phyloP scores from a whole-genome alignment of 2,888 invertebrate genomes.

The Sisyra nigra region DNA sequence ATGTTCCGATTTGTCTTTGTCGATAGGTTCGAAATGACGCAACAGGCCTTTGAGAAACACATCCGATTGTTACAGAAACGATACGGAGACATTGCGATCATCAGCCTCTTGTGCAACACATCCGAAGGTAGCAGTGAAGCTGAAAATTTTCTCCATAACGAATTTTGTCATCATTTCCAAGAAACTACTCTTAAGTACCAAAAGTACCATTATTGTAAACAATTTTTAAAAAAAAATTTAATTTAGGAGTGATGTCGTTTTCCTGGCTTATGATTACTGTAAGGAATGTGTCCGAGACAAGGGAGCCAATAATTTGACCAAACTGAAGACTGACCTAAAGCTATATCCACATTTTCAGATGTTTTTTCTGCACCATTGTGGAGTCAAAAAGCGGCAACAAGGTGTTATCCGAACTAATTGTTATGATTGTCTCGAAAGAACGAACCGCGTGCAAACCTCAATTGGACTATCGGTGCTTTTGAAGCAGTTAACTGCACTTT shows the following conservation, averaged over 20 bases:
- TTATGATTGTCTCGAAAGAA: constrained; percentile 2
- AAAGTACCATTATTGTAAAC: too few species aligned
- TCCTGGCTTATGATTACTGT: too few species aligned
- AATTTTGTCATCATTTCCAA: background rate
- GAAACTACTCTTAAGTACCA: too few species aligned
- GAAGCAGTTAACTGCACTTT: background rate
- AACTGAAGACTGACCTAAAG: too few species aligned
- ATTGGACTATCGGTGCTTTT: background rate
- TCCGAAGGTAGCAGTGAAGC: background rate
- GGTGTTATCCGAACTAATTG: background rate
- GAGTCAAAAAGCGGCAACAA: background rate
- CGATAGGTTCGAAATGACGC: constrained; percentile 1
- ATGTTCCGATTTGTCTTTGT: background rate
- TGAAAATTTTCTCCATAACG: background rate
- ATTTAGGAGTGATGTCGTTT: too few species aligned
- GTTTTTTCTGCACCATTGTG: background rate
- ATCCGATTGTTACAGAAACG: background rate
- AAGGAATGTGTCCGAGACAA: too few species aligned
- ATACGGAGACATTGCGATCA: background rate
- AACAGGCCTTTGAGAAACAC: background rate
- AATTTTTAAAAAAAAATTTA: too few species aligned
- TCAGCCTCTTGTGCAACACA: background rate
- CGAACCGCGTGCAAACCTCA: background rate
- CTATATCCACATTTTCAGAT: background rate
- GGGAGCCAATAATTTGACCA: too few species aligned